phyloP scores from a whole-genome alignment of 2,888 invertebrate genomes.

The Chrysolina americana region DNA sequence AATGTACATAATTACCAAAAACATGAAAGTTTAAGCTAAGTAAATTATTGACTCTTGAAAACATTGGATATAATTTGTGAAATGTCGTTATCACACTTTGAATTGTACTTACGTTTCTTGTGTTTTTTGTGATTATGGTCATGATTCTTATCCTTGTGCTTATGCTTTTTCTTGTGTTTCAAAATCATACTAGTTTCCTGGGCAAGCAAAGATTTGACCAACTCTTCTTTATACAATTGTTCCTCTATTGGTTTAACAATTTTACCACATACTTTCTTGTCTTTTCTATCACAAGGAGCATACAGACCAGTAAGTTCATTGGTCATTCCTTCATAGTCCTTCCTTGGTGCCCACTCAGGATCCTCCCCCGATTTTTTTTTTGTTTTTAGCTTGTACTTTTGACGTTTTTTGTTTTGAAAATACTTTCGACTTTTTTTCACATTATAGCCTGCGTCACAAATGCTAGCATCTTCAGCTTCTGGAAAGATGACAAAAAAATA shows the following conservation, averaged over 20 bases:
- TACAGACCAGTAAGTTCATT: constrained; percentile 58
- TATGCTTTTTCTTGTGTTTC: constrained; percentile 62
- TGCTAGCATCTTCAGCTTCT: constrained; percentile 72
- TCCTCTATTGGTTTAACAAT: constrained; percentile 62
- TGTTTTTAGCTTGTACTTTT: constrained; percentile 32
- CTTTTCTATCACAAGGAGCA: constrained; percentile 58
- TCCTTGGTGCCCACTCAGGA: constrained; percentile 36
- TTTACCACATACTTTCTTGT: constrained; percentile 65
- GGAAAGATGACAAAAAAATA: constrained; percentile 37
- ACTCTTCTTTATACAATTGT: constrained; percentile 55
- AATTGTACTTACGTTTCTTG: constrained; percentile 61
- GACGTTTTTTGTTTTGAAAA: constrained; percentile 57
- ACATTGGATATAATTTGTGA: too few species aligned
- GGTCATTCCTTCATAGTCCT: constrained; percentile 36
- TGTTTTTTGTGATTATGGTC: constrained; percentile 63
- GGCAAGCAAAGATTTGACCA: constrained; percentile 60
- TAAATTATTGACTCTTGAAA: too few species aligned
- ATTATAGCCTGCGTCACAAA: constrained; percentile 73
- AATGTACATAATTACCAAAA: too few species aligned
- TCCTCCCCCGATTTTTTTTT: constrained; percentile 48
- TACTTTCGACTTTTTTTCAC: constrained; percentile 69
- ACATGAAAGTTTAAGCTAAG: too few species aligned
- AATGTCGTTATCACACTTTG: too few species aligned
- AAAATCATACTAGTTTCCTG: constrained; percentile 59
- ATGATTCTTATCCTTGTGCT: constrained; percentile 59